Base-by-base conservation (phyloP, 2,888 invertebrate genomes). In the Acanthoscelides obtectus region DNA sequence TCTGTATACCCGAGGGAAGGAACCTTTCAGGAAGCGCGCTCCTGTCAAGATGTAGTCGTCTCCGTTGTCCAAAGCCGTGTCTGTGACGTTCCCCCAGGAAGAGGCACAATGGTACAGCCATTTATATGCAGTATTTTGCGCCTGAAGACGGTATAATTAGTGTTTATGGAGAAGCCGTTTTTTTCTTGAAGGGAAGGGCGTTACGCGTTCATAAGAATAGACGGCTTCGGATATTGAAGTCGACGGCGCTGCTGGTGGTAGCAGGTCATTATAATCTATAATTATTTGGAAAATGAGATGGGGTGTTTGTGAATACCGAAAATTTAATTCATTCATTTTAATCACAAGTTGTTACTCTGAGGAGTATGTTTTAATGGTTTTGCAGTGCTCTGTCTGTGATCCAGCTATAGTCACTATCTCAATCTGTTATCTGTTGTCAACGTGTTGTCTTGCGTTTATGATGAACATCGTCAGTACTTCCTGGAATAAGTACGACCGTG, bases 41-140 rank as follows among this genome's bases (percentile, higher is more conserved):
- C 45, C 45, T 45, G 45, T 12, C 12, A 1, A 17, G 12, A 45
- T 45, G 45, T 1, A 45, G 5, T 45, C 45, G 1, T 45, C 3
- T 45, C 17, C 8, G 3, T 17, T 45, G 45, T 45, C 45, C 45
- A 45, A 45, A 17, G 17, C 67, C 20, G 67, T 67, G 67, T 67
- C 67, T 22, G 22, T 67, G 67, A 67, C 67, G 67, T 67, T 67
- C 67, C 67, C 67, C 67, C 67, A 67, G 67, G 67, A 20, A 21
- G 67, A 20, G n/a, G 22, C 67, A 67, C 45, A 45, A 45, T 45
- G 45, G 45, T 3, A 25, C 20, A 67, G 67, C n/a, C 67, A 67
- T 67, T 67, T 67, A 20, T 67, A 67, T 67, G 67, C 67, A 67
- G 67, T 22, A 20, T 67, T 67, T 22, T 67, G 67, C 67, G 22